A percentile compares a stretch with the other conserved stretches of the same genome.
Conservation (phyloP, 1,140 invertebrate genomes). For the Lepeophtheirus salmonis region DNA sequence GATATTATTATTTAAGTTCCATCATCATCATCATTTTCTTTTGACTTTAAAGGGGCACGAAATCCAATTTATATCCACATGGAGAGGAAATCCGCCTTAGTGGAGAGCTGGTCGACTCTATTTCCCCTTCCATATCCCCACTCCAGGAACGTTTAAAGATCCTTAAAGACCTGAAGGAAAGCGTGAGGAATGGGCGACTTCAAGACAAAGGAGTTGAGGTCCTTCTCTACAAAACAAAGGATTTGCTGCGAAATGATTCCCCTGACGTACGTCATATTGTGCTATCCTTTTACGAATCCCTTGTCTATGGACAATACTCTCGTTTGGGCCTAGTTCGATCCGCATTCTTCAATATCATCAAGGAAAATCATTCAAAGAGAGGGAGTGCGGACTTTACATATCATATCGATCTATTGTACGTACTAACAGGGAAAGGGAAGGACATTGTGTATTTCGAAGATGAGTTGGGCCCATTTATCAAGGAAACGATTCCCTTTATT, state of each 20-base stretch:
- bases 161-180: neutral
- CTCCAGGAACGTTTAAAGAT: neutral
- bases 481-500: neutral
- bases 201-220: neutral
- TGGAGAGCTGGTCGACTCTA: neutral
- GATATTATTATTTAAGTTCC: too few species aligned
- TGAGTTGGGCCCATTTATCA: conserved; percentile 2
- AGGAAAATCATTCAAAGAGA: neutral
- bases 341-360: neutral
- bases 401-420: neutral
- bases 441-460: conserved; percentile 11
- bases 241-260: neutral
- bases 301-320: neutral
- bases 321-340: neutral
- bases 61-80: neutral
- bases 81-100: neutral
- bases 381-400: neutral
- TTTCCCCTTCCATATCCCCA: neutral
- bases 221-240: neutral
- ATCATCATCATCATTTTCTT: neutral
- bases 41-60: neutral
- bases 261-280: neutral
- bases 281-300: neutral
- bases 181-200: neutral
- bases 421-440: neutral